Base-by-base conservation (phyloP, 1,140 invertebrate species). In the Sesamia nonagrioides region DNA sequence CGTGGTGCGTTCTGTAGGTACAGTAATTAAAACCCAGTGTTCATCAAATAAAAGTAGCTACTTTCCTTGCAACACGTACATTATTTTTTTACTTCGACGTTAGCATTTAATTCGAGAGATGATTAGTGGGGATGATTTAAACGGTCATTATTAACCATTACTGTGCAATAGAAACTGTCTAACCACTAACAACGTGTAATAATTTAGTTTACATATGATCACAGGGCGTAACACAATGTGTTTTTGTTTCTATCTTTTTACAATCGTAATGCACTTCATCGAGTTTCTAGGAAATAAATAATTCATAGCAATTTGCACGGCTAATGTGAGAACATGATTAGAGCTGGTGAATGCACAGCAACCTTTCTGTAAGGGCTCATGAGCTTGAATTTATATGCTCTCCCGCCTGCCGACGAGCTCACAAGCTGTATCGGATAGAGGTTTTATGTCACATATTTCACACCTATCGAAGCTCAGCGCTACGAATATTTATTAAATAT, bases 301-400 rank as follows among this genome's bases (percentile, higher is more conserved):
- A 87, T 88, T 85, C 84, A 86, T 86, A 79, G 77, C 82, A 82
- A 88, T 89, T 86, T 87, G 81, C 84, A 84, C 85, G 71, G 78
- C 75, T 87, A 86, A 91, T 85, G 88, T 90, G 89, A 85, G 88
- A 91, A 91, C 78, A 81, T 76, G 72, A 68, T 72, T 77, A 48
- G 37, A 74, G 60, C 73, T 79, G 69, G 77, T 84, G 83, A 86
- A 87, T 86, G 68, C 84, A 79, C 83, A 73, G 77, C 88, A 88
- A 91, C 86, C 86, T 91, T 91, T 91, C 84, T 87, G 85, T 82
- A 80, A 85, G 82, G 84, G 83, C 82, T 89, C 84, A 91, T 91
- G 89, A 90, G 66, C 61, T 81, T 68, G 77, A 84, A 88, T 89
- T 86, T 86, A 89, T 88, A 77, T 82, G 74, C 77, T 45, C 74